A percentile compares a stretch with the other conserved stretches of the same genome.
These are phyloP conservation scores for Pollachius pollachius DNA, from an alignment of 2,113 vertebrate genomes.

Conservation along the genomic window DNA sequence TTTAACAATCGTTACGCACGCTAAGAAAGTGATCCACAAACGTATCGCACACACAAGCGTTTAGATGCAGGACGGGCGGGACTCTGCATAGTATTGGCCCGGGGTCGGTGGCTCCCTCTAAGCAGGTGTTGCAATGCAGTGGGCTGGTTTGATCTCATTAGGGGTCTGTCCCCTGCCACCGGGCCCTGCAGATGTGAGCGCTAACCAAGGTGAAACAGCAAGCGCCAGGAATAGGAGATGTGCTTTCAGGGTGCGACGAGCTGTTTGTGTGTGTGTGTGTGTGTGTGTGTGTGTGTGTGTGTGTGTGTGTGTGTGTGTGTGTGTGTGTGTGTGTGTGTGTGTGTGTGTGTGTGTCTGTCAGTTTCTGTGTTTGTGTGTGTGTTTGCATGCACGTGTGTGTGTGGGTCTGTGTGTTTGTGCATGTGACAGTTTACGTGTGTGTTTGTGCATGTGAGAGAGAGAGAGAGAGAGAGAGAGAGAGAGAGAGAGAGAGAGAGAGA, in stretches of 20 bases:
- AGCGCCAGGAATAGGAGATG: background rate
- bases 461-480: background rate
- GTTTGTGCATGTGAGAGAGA: background rate
- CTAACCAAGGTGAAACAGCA: background rate
- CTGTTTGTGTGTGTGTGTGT: background rate
- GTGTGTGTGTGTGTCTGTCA: background rate
- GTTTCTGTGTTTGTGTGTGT: background rate
- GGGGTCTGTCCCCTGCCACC: background rate
- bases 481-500: too few relatives aligned
- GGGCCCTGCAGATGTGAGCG: background rate
- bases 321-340: conserved; percentile 26
- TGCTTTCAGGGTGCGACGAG: background rate
- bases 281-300: conserved; percentile 25
- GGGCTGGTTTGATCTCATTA: conserved; percentile 1
- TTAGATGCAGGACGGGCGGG: too few relatives aligned
- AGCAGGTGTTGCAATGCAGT: conserved; percentile 28
- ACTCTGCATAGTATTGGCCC: too few relatives aligned
- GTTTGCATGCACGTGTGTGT: background rate
- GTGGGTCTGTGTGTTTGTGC: background rate
- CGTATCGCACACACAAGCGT: too few relatives aligned
- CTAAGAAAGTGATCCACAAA: too few relatives aligned
- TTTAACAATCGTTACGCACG: too few relatives aligned
- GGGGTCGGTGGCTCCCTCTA: background rate
- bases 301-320: conserved; percentile 35
- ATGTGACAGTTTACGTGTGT: background rate